Conservation (phyloP, 1,140 invertebrate species). For the Atta cephalotes region DNA sequence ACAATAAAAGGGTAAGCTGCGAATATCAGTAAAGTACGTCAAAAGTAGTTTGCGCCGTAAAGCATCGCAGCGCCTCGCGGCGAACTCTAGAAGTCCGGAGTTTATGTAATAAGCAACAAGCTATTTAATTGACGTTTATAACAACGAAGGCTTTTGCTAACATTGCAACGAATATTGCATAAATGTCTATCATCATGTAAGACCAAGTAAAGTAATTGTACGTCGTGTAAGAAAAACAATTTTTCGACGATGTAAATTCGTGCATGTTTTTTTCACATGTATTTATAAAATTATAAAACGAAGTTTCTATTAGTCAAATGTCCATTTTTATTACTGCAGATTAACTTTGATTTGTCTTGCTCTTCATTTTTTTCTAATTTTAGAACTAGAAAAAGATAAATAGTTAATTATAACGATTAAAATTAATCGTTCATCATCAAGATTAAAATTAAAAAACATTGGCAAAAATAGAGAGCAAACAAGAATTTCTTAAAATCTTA, state of each 20-base stretch:
- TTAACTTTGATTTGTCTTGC: too few species aligned
- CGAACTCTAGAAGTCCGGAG: constrained; percentile 28
- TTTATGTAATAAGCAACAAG: constrained; percentile 37
- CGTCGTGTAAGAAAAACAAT: not conserved
- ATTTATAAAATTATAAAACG: constrained; percentile 21
- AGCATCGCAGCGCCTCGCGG: constrained; percentile 17
- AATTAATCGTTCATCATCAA: not conserved
- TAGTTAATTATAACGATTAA: not conserved
- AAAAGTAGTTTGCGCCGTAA: constrained; percentile 56
- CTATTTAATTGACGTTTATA: constrained; percentile 49
- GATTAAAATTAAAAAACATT: not conserved
- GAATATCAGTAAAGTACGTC: constrained; percentile 45
- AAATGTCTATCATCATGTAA: not conserved
- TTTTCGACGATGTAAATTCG: not conserved
- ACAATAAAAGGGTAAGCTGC: constrained; percentile 54
- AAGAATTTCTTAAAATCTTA: not conserved
- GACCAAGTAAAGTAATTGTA: not conserved
- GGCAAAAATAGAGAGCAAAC: too few species aligned
- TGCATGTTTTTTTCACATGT: not conserved
- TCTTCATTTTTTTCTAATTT: too few species aligned
- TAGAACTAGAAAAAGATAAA: too few species aligned
- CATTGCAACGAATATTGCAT: constrained; percentile 8
- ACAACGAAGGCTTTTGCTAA: constrained; percentile 12
- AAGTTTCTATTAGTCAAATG: too few species aligned
- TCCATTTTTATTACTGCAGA: too few species aligned